phyloP scores from a whole-genome alignment of 2,797 vertebrate species.

The Muraenolepis orangiensis region DNA sequence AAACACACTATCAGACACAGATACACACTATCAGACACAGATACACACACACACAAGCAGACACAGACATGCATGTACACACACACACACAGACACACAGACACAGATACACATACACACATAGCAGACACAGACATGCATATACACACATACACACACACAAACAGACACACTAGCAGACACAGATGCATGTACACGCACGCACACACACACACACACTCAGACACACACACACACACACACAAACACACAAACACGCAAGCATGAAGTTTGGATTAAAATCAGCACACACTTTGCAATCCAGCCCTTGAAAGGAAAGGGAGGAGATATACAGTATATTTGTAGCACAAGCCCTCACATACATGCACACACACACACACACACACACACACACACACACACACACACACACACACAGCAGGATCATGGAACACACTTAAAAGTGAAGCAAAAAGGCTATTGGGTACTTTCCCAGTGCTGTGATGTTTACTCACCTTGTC shows the following conservation, averaged over 20 bases:
- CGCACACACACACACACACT: slow-evolving; percentile 15
- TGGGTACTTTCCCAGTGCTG: slow-evolving; percentile 40
- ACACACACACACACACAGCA: slow-evolving; percentile 23
- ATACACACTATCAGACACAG: background rate
- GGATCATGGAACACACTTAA: slow-evolving; percentile 6
- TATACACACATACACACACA: too few species aligned
- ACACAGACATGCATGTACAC: background rate
- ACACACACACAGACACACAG: slow-evolving; percentile 13
- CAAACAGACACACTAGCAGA: background rate
- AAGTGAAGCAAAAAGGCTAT: slow-evolving; percentile 37
- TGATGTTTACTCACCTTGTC: slow-evolving; percentile 52
- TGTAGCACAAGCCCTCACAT: background rate
- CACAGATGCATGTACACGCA: background rate
- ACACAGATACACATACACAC: slow-evolving; percentile 2
- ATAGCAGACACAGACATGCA: background rate
- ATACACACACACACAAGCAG: background rate
- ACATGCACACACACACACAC: background rate
- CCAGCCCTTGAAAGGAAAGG: background rate
- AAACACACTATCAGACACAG: too few species aligned
- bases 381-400: slow-evolving; percentile 1
- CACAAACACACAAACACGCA: slow-evolving; percentile 3
- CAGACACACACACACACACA: background rate
- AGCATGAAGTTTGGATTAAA: background rate
- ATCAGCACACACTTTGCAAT: background rate
- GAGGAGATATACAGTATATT: background rate